Evolutionary conservation across 2,113 vertebrate species (phyloP).

Genomic region (Redunca redunca): DNA sequence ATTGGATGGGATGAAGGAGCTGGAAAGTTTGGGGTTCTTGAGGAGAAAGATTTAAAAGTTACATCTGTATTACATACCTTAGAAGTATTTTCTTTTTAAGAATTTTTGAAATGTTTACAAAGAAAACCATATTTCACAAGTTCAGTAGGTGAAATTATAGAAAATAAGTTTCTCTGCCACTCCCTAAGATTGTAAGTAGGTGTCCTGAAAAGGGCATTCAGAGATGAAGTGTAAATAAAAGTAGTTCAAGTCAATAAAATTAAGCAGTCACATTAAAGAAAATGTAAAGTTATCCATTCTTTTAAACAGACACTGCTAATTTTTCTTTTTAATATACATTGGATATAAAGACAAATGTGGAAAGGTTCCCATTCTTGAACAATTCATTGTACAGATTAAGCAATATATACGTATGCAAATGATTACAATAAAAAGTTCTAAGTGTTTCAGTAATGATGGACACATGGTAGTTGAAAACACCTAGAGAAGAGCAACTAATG

Average conservation of each 20-base stretch:
- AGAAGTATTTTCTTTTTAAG: background rate
- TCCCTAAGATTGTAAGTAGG: background rate
- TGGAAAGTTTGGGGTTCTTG: background rate
- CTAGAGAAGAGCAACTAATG: too few relatives aligned
- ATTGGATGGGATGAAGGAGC: background rate
- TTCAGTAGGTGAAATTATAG: background rate
- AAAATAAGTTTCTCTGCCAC: background rate
- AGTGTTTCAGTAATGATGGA: background rate
- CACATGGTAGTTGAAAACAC: background rate
- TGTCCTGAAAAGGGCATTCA: background rate
- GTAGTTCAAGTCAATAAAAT: slow-evolving; percentile 41
- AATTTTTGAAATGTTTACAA: background rate
- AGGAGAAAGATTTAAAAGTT: background rate
- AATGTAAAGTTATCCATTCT: background rate
- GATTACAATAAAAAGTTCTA: background rate
- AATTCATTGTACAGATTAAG: background rate
- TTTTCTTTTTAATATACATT: background rate
- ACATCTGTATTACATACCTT: background rate
- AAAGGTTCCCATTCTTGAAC: background rate
- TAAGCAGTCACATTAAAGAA: slow-evolving; percentile 24
- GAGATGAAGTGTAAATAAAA: background rate
- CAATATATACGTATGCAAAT: background rate
- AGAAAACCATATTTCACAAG: background rate
- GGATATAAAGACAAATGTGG: background rate
- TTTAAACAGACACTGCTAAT: background rate